Percentiles rank a stretch among this genome's conserved stretches.
Conservation (phyloP, 2,797 vertebrate genomes). For the Malacoctenus gilli region DNA sequence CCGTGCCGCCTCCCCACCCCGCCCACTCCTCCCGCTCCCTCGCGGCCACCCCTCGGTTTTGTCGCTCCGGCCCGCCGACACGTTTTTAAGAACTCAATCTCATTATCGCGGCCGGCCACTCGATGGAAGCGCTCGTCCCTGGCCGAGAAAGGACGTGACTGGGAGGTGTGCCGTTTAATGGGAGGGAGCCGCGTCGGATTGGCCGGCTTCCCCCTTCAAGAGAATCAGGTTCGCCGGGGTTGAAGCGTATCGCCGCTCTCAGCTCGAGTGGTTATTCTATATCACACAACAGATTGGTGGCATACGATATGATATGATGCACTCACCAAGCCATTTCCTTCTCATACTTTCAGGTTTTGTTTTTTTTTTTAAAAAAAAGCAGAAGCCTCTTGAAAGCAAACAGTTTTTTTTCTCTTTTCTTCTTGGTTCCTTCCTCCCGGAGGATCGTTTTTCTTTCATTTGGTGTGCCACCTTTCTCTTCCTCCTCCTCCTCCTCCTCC, state of each 20-base stretch:
- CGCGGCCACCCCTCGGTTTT: neutral
- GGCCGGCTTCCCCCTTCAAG: neutral
- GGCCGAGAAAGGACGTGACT: constrained; percentile 6
- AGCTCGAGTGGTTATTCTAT: neutral
- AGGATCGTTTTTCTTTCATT: constrained; percentile 41
- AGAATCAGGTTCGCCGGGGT: neutral
- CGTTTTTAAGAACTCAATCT: constrained; percentile 20
- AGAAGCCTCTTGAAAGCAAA: constrained; percentile 21
- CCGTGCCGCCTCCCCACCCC: neutral
- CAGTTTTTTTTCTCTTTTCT: neutral
- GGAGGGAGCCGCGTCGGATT: neutral
- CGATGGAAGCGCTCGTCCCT: constrained; percentile 12
- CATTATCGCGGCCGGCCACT: constrained; percentile 21
- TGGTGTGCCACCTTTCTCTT: neutral
- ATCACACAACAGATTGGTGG: neutral
- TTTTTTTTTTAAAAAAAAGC: neutral
- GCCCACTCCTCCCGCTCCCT: neutral
- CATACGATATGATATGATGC: too few relatives aligned
- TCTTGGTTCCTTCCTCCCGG: constrained; percentile 27
- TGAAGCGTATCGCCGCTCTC: neutral
- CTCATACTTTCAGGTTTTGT: neutral
- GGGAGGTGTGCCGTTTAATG: constrained; percentile 14
- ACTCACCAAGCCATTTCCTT: too few relatives aligned
- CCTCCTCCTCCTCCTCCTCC: constrained; percentile 10
- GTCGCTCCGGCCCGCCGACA: constrained; percentile 1